Base-by-base conservation (phyloP, 2,113 vertebrate species). In the Austrofundulus limnaeus region DNA sequence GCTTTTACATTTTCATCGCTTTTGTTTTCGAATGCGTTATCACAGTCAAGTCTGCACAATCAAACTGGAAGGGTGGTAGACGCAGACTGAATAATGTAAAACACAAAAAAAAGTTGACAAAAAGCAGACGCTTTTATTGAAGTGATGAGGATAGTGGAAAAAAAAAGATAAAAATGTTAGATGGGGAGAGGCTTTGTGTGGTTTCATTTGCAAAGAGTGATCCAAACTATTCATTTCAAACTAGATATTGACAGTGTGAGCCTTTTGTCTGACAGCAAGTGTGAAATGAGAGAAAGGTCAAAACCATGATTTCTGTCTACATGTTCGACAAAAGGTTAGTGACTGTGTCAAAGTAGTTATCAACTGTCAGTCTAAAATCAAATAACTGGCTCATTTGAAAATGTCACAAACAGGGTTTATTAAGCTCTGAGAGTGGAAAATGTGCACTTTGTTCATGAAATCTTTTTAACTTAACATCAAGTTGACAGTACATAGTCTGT, bases 311-410 rank as follows among this genome's bases (percentile, higher is more conserved):
- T 80, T 80, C 71, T 72, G 57, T 80, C 62, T 74, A 56, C 66
- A 71, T 80, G 77, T 74, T 86, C 31, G 23, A 70, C 75, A 72
- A 85, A 88, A 85, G 78, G 82, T 85, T 88, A 84, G 74, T 53
- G 61, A 73, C 73, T 66, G 66, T 81, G 62, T 78, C 75, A 71
- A 71, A 81, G 61, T 49, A 55, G 66, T 70, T 68, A 63, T 70
- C 67, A 61, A 62, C 75, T 82, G 76, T 82, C 81, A 75, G 42
- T 82, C 63, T 66, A 31, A 39, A 68, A 68, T 38, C 56, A 68
- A 78, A 80, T 72, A 70, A 70, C 62, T 56, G 51, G 57, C 7
- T 55, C 16, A 4, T 60, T 67, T 69, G 66, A 58, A 78, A 81
- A 85, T 83, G 76, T 70, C 78, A 83, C 71, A 85, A 77, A 77